Evolutionary conservation across 1,140 invertebrate genomes (phyloP).

Genomic region (Daktulosphaira vitifoliae): DNA sequence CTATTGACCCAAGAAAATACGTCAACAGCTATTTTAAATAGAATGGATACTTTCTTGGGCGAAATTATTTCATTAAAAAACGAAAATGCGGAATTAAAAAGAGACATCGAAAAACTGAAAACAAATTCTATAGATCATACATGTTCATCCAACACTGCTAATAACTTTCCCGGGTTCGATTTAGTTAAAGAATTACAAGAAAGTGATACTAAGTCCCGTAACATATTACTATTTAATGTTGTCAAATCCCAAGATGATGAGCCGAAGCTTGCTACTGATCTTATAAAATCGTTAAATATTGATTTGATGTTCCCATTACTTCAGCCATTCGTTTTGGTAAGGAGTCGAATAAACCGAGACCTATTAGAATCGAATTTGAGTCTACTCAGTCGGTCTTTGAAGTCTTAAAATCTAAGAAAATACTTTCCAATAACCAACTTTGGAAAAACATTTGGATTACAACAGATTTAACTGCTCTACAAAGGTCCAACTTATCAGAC

Average conservation of each 20-base stretch:
- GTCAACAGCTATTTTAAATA: background rate
- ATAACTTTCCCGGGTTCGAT: background rate
- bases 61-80: background rate
- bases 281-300: background rate
- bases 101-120: background rate
- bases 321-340: background rate
- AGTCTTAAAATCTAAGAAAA: background rate
- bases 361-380: background rate
- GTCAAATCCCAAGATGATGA: background rate
- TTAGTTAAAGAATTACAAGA: conserved; percentile 4
- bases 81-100: background rate
- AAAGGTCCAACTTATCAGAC: background rate
- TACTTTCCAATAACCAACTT: background rate
- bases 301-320: background rate
- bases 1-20: background rate
- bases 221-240: conserved; percentile 3
- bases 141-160: background rate
- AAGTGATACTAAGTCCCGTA: conserved; percentile 7
- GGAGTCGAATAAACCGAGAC: background rate
- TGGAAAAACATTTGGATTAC: background rate
- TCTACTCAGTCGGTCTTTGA: background rate
- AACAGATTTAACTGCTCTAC: background rate
- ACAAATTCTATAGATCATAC: background rate
- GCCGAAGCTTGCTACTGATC: background rate
- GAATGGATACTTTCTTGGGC: background rate